These are phyloP conservation scores for Chydorus sphaericus DNA, from an alignment of 2,888 invertebrate species.

Conservation along the genomic window DNA sequence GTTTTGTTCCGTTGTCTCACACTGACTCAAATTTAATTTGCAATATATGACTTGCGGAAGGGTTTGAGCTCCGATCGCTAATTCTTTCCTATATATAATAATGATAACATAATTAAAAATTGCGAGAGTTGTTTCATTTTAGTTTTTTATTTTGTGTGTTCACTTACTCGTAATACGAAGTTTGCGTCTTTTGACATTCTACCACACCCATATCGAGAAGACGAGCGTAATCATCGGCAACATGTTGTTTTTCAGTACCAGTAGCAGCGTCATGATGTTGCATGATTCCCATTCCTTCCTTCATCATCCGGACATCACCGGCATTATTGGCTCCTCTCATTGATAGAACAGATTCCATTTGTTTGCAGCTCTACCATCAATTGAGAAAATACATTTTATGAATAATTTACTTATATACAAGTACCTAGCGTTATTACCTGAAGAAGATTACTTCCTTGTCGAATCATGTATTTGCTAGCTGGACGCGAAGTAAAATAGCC, in stretches of 20 bases:
- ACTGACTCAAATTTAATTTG: slow-evolving; percentile 43
- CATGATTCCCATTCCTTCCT: slow-evolving; percentile 30
- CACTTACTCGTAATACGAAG: not conserved
- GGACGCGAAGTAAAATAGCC: slow-evolving; percentile 78
- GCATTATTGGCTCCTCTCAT: slow-evolving; percentile 35
- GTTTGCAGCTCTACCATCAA: slow-evolving; percentile 49
- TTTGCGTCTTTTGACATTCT: slow-evolving; percentile 37
- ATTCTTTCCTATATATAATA: not conserved
- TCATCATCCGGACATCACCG: slow-evolving; percentile 37
- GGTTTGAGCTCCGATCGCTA: not conserved
- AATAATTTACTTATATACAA: not conserved
- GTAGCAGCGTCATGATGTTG: slow-evolving; percentile 90
- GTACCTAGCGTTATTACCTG: slow-evolving; percentile 37
- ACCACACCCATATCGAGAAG: slow-evolving; percentile 51
- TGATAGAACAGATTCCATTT: slow-evolving; percentile 46
- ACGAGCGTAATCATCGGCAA: slow-evolving; percentile 75
- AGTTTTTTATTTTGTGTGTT: not conserved
- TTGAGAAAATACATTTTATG: not conserved
- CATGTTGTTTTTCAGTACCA: slow-evolving; percentile 71
- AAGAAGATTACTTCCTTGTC: slow-evolving; percentile 55
- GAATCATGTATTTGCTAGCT: slow-evolving; percentile 59
- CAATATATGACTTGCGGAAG: not conserved
- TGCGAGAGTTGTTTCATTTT: not conserved
- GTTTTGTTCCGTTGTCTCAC: slow-evolving; percentile 36
- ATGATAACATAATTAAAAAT: not conserved